A percentile compares a stretch with the other conserved stretches of the same genome.
phyloP scores from a whole-genome alignment of 1,140 invertebrate genomes.

The Pemphigus obesinymphae region DNA sequence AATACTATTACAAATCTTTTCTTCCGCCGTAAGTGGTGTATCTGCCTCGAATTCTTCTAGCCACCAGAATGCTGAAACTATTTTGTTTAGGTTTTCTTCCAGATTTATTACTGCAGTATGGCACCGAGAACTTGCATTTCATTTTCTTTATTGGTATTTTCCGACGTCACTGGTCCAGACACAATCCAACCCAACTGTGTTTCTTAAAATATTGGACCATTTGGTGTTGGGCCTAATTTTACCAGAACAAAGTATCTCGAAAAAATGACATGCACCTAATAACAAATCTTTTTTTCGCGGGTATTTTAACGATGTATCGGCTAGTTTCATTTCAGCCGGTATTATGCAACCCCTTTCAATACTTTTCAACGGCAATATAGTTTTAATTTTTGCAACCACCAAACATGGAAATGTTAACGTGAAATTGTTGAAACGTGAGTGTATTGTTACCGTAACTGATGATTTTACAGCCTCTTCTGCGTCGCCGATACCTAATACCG shows the following conservation, averaged over 20 bases:
- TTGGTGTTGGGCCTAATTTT: not conserved
- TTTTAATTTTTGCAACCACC: not conserved
- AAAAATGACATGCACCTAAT: constrained; percentile 1
- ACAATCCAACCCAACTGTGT: too few species aligned
- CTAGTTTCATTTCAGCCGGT: not conserved
- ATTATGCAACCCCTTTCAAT: not conserved
- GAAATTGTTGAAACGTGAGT: not conserved
- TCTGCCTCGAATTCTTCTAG: too few species aligned
- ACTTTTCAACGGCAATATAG: not conserved
- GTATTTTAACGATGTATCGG: not conserved
- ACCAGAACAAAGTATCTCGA: not conserved
- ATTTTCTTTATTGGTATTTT: too few species aligned
- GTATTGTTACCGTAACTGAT: not conserved
- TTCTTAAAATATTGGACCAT: constrained; percentile 1
- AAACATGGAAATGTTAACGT: not conserved
- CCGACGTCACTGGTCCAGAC: too few species aligned
- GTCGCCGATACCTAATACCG: not conserved
- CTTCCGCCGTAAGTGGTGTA: too few species aligned
- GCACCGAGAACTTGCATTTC: too few species aligned
- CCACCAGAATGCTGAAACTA: too few species aligned
- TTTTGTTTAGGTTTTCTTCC: too few species aligned
- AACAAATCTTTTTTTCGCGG: constrained; percentile 11
- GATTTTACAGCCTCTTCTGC: not conserved
- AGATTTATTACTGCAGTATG: too few species aligned
- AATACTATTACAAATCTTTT: too few species aligned